Conservation (phyloP, 2,888 invertebrate genomes). For the Anoplius nigerrimus region DNA sequence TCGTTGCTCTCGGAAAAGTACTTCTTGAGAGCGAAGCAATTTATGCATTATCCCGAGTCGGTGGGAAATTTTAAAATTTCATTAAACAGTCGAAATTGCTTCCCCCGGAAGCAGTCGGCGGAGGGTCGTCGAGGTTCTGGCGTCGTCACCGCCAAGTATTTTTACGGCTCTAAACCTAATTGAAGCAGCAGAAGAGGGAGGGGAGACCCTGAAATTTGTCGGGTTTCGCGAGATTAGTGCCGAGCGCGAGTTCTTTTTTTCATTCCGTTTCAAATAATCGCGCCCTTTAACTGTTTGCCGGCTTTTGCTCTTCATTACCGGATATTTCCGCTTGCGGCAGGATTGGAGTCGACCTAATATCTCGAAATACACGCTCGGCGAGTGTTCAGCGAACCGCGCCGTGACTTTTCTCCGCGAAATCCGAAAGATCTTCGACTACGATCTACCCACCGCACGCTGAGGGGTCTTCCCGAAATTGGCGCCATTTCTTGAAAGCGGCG, state of each 20-base stretch:
- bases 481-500: too few species aligned
- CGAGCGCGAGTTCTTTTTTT: slow-evolving; percentile 31
- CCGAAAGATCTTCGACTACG: too few species aligned
- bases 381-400: neutral
- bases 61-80: slow-evolving; percentile 62
- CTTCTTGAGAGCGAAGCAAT: slow-evolving; percentile 31
- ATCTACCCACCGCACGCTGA: too few species aligned
- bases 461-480: too few species aligned
- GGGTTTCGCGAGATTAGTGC: slow-evolving; percentile 42
- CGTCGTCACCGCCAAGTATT: slow-evolving; percentile 43
- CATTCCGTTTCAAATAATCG: slow-evolving; percentile 33
- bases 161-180: slow-evolving; percentile 64
- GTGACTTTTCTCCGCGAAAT: too few species aligned
- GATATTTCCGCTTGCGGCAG: too few species aligned
- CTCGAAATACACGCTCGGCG: neutral
- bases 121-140: slow-evolving; percentile 9
- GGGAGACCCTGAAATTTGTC: slow-evolving; percentile 45
- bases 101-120: slow-evolving; percentile 50
- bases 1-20: too few species aligned
- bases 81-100: slow-evolving; percentile 64
- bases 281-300: slow-evolving; percentile 15
- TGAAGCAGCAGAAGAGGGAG: slow-evolving; percentile 44
- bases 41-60: slow-evolving; percentile 50
- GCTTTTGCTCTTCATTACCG: slow-evolving; percentile 9
- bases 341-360: too few species aligned